These are phyloP conservation scores for Amphiprion ocellaris DNA, from an alignment of 2,113 vertebrate genomes.

Conservation along the genomic window DNA sequence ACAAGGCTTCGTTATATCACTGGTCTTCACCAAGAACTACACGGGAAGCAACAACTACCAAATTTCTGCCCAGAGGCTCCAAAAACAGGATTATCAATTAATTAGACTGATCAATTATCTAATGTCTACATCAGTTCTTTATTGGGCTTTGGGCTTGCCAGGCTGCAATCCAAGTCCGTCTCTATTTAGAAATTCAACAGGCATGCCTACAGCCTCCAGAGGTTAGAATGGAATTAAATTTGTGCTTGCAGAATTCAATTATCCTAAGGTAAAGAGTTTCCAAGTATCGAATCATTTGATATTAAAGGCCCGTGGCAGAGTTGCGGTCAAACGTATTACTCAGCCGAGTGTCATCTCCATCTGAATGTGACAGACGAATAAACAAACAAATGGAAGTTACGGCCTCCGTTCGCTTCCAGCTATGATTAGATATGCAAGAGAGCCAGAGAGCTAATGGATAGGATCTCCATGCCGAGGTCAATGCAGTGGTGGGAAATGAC, in stretches of 20 bases:
- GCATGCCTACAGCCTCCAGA: background rate
- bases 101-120: too few species aligned
- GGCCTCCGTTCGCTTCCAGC: background rate
- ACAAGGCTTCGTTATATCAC: too few species aligned
- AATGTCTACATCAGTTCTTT: too few species aligned
- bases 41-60: too few species aligned
- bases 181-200: too few species aligned
- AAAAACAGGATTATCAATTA: too few species aligned
- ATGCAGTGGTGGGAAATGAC: background rate
- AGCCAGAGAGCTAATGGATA: background rate
- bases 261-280: background rate
- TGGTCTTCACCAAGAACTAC: too few species aligned
- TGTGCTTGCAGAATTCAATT: background rate
- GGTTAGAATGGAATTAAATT: background rate
- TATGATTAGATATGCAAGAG: background rate
- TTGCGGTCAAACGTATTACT: background rate
- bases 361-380: constrained; percentile 11
- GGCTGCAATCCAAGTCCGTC: too few species aligned
- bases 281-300: background rate
- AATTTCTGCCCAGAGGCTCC: too few species aligned
- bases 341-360: background rate
- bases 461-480: background rate
- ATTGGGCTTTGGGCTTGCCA: too few species aligned
- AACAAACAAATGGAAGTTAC: constrained; percentile 12
- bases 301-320: background rate